Conservation (phyloP, 2,797 vertebrate genomes). For the Myotis pilosus region DNA sequence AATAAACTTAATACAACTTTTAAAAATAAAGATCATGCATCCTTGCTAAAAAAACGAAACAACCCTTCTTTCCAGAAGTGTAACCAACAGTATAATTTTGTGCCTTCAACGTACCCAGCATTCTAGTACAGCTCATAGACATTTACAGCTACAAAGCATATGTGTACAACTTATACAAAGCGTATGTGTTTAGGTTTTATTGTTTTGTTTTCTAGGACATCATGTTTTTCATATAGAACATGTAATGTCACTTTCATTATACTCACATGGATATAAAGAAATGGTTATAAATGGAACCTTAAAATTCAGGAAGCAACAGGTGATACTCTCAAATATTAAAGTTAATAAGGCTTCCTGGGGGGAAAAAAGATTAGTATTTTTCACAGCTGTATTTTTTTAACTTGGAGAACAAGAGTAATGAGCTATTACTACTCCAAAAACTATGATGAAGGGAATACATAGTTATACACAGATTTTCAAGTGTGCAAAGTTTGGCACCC, state of each 20-base stretch:
- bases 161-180: not conserved
- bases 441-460: not conserved
- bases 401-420: not conserved
- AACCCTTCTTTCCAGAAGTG: not conserved
- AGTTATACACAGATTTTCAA: not conserved
- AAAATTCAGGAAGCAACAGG: slow-evolving; percentile 32
- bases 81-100: not conserved
- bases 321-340: slow-evolving; percentile 12
- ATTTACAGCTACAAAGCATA: not conserved
- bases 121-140: not conserved
- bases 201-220: slow-evolving; percentile 36
- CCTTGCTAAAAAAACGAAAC: not conserved
- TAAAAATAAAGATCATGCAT: not conserved
- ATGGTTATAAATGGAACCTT: slow-evolving; percentile 7
- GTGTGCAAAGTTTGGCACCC: not conserved
- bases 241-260: slow-evolving; percentile 17
- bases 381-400: slow-evolving; percentile 41
- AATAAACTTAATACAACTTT: not conserved
- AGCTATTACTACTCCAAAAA: slow-evolving; percentile 1
- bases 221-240: not conserved
- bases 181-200: not conserved
- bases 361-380: not conserved
- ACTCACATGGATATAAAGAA: slow-evolving; percentile 12
- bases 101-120: not conserved
- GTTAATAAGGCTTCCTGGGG: not conserved